Evolutionary conservation across 1,140 invertebrate genomes (phyloP).

Genomic region (Macrotrachela quadricornifera): DNA sequence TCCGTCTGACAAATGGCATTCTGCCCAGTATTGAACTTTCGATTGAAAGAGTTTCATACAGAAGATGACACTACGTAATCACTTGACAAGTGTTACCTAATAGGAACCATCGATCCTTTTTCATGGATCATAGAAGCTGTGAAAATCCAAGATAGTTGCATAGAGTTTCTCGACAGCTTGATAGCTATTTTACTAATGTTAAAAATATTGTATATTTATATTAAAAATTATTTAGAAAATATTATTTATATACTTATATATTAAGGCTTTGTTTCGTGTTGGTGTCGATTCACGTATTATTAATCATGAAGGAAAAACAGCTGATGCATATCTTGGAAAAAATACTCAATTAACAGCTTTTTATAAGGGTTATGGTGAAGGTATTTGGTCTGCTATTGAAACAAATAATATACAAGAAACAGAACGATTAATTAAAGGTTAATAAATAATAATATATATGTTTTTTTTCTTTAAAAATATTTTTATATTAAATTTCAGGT

Average conservation of each 20-base stretch:
- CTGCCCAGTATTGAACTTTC: too few species aligned
- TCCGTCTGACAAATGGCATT: too few species aligned
- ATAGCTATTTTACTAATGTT: too few species aligned
- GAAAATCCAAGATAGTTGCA: too few species aligned
- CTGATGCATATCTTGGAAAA: not conserved
- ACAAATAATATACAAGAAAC: not conserved
- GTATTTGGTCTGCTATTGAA: conserved; percentile 1
- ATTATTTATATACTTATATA: not conserved
- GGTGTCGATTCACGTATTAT: not conserved
- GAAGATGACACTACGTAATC: too few species aligned
- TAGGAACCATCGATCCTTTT: too few species aligned
- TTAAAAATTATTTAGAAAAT: not conserved
- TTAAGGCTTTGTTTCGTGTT: not conserved
- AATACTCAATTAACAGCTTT: not conserved
- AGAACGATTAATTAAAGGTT: conserved; percentile 1
- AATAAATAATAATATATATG: not conserved
- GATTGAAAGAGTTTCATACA: too few species aligned
- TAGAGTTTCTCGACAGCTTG: too few species aligned
- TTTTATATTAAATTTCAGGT: too few species aligned
- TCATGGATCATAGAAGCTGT: too few species aligned
- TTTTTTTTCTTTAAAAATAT: not conserved
- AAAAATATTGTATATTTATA: not conserved
- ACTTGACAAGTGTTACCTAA: too few species aligned
- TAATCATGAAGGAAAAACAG: conserved; percentile 1
- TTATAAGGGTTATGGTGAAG: not conserved